Conservation (phyloP, 2,797 vertebrate genomes). For the Etheostoma perlongum region DNA sequence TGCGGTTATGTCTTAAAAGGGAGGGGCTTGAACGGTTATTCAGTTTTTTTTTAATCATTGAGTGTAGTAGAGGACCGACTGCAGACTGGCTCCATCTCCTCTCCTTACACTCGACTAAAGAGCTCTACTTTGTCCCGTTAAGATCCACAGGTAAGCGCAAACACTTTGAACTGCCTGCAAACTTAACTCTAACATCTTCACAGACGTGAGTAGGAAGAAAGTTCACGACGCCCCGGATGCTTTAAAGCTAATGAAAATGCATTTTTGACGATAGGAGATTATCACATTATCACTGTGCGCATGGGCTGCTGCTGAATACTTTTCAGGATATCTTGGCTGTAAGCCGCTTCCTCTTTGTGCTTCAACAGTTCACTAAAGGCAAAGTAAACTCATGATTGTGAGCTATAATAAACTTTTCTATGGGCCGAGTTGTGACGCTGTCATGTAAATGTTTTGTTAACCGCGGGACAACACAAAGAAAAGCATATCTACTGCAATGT, state of each 20-base stretch:
- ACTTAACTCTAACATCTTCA: neutral
- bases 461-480: constrained; percentile 50
- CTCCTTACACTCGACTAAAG: constrained; percentile 66
- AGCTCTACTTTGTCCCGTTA: constrained; percentile 69
- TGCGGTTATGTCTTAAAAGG: constrained; percentile 85
- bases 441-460: constrained; percentile 8
- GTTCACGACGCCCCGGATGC: neutral
- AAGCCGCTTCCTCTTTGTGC: constrained; percentile 60
- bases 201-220: neutral
- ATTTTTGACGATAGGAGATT: constrained; percentile 9
- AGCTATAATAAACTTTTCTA: neutral
- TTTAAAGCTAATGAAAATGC: neutral
- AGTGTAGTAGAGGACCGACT: constrained; percentile 66
- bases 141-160: constrained; percentile 78
- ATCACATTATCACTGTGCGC: constrained; percentile 31
- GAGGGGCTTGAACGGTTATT: constrained; percentile 86
- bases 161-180: neutral
- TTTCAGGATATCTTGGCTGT: constrained; percentile 25
- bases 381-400: neutral
- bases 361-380: neutral
- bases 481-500: constrained; percentile 25
- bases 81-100: constrained; percentile 69
- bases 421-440: neutral
- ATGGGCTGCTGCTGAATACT: constrained; percentile 37
- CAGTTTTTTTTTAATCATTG: constrained; percentile 71